phyloP scores from a whole-genome alignment of 2,797 vertebrate species.

The Tapera naevia region DNA sequence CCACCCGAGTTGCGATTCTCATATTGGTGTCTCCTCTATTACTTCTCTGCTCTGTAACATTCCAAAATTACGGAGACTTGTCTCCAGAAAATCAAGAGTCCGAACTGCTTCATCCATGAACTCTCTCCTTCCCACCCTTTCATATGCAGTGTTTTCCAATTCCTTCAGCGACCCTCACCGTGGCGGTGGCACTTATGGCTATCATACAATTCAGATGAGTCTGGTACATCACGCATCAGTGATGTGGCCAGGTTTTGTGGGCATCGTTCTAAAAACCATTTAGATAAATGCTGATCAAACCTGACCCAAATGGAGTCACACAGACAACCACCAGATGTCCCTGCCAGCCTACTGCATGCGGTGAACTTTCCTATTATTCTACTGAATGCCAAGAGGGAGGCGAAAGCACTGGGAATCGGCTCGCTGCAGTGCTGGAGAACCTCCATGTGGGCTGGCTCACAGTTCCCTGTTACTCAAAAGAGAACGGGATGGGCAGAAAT shows the following conservation, averaged over 20 bases:
- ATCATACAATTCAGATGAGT: neutral
- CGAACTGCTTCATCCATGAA: too few species aligned
- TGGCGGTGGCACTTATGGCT: neutral
- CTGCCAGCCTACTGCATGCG: neutral
- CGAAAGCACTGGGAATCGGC: neutral
- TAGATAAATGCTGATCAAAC: neutral
- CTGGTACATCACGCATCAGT: neutral
- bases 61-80: neutral
- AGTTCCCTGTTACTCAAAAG: neutral
- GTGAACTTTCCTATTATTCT: neutral
- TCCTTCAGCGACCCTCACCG: neutral
- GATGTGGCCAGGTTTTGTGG: neutral
- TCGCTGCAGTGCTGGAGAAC: neutral
- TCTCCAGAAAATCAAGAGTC: neutral
- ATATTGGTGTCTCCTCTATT: neutral
- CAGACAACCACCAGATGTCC: neutral
- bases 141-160: neutral
- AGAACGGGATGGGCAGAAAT: neutral
- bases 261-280: neutral
- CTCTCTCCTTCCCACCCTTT: neutral
- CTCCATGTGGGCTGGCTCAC: neutral
- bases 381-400: neutral
- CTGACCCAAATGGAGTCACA: accelerated
- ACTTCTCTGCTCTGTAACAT: neutral
- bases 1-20: neutral